Conservation (phyloP, 2,113 vertebrate species). For the Oriolus oriolus region DNA sequence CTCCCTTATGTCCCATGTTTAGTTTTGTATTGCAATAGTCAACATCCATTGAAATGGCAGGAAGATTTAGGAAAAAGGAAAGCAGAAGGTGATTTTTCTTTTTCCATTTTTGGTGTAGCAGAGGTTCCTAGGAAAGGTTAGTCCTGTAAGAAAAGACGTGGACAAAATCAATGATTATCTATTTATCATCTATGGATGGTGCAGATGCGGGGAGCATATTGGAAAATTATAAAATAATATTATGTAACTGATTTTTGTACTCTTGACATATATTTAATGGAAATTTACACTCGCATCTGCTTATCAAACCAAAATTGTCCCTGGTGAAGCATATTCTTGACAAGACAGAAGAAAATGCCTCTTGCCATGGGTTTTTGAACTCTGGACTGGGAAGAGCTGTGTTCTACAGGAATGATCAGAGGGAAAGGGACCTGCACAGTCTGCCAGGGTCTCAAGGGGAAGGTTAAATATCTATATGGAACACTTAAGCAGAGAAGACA, state of each 20-base stretch:
- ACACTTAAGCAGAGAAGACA: not conserved
- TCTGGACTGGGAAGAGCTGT: not conserved
- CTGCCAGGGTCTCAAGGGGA: not conserved
- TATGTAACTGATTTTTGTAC: not conserved
- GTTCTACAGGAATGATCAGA: not conserved
- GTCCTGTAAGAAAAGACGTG: not conserved
- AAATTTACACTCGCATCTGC: not conserved
- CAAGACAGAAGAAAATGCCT: not conserved
- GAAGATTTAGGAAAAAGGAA: not conserved
- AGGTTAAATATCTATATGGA: not conserved
- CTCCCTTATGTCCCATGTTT: not conserved
- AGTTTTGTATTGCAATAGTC: not conserved
- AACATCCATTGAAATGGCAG: not conserved
- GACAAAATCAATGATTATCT: not conserved
- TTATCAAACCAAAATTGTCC: not conserved
- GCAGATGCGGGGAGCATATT: not conserved
- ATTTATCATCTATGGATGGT: not conserved
- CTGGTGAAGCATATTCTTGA: not conserved
- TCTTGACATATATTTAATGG: not conserved
- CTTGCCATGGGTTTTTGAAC: fast-evolving
- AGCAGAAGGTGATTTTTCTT: not conserved
- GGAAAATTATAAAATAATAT: not conserved
- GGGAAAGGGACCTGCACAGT: not conserved
- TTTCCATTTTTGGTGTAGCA: not conserved
- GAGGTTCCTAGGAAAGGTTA: not conserved